Base-by-base conservation (phyloP, 2,113 vertebrate species). In the Platichthys flesus region DNA sequence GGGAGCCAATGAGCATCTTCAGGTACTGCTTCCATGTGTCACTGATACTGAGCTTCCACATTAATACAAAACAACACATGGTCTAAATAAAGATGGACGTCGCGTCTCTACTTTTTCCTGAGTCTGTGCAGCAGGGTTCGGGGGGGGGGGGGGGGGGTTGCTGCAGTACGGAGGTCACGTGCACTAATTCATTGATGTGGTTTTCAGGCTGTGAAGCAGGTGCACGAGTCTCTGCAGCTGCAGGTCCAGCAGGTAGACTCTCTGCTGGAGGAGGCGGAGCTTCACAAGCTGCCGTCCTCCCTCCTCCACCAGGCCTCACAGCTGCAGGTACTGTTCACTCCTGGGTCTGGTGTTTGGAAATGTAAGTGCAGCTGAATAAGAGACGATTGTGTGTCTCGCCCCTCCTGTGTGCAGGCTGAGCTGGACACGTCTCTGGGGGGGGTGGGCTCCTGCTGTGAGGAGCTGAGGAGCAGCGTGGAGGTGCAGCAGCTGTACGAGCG, bases 251-350 rank as follows among this genome's bases (percentile, higher is more conserved):
- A 91, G 90, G 93, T 95, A 49, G 86, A 88, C 72, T 94, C 92
- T 52, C 0, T 96, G 24, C 93, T 93, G 91, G 91, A 90, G 2
- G 87, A 93, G 57, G 93, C 93, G 2, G 93, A 94, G 56, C 92
- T 71, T 60, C 73, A 89, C 40, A 73, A 26, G 60, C 89, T 95
- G 24, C 93, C 95, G 10, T 20, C 79, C 1, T 87, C 62, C 2
- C 71, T 96, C 51, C 85, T 94, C 65, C 95, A 94, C 15, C 95
- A 96, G 77, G 93, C 91, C 68, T 89, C 92, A 70, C 96, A 93
- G 82, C 85, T 96, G 71, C 95, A 96, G 97, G 97, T 97, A 83
- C 35, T 1, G 2, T 5, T 0, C 5, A 2, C 54, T 20, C 54
- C n/a, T 12, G 54, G 52, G n/a, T 55, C 2, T 10, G n/a, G 10